phyloP scores from a whole-genome alignment of 2,797 vertebrate genomes.

The Hapalemur alaotrensis region DNA sequence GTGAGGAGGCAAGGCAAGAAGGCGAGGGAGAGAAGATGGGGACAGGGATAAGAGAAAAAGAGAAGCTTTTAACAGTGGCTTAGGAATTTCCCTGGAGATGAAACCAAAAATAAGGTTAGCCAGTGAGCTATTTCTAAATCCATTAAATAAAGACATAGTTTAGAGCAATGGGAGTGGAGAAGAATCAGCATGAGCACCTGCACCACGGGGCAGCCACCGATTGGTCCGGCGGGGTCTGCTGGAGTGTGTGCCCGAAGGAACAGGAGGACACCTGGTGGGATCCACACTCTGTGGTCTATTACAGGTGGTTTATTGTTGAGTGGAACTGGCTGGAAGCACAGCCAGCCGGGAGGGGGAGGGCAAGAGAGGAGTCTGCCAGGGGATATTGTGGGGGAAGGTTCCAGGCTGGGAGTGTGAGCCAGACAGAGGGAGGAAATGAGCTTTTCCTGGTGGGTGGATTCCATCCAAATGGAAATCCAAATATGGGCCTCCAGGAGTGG shows the following conservation, averaged over 20 bases:
- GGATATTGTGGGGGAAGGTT: neutral
- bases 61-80: neutral
- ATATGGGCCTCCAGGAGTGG: neutral
- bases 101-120: neutral
- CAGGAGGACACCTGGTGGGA: neutral
- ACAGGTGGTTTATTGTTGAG: neutral
- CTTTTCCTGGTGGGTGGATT: constrained; percentile 40
- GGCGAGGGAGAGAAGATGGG: neutral
- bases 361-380: neutral
- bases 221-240: neutral
- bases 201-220: neutral
- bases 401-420: constrained; percentile 7
- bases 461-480: constrained; percentile 41
- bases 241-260: neutral
- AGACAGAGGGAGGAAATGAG: constrained; percentile 49
- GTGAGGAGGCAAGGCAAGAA: neutral
- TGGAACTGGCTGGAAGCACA: neutral
- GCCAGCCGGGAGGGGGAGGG: neutral
- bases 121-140: neutral
- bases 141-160: neutral
- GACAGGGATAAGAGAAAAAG: neutral
- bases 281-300: neutral
- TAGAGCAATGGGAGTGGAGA: neutral
- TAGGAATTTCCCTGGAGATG: constrained; percentile 37
- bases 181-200: neutral